Evolutionary conservation across 2,888 invertebrate species (phyloP).

Genomic region (Ochropleura leucogaster): DNA sequence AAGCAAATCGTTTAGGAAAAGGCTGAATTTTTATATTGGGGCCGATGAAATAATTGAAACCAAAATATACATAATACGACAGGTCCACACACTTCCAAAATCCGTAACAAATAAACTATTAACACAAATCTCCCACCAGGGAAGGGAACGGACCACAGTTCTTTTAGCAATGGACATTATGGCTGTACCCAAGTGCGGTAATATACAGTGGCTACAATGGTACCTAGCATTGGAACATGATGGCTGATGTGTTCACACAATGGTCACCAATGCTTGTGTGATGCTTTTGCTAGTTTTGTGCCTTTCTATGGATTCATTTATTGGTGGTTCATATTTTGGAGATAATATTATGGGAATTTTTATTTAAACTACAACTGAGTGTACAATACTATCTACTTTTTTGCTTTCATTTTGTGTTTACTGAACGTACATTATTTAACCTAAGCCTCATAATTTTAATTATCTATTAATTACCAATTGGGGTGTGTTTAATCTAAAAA

Average conservation of each 20-base stretch:
- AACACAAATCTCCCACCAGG: conserved; percentile 55
- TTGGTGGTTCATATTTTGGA: background rate
- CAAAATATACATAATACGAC: background rate
- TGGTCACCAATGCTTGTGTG: conserved; percentile 45
- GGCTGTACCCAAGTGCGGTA: conserved; percentile 57
- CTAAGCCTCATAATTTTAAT: no score
- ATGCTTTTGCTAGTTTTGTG: conserved; percentile 57
- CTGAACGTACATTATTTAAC: background rate
- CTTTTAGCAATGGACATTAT: conserved; percentile 48
- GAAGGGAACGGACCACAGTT: conserved; percentile 52
- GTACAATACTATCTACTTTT: background rate
- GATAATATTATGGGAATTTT: background rate
- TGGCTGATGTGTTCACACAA: conserved; percentile 48
- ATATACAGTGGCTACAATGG: conserved; percentile 60
- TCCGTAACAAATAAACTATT: conserved; percentile 40
- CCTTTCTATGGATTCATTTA: background rate
- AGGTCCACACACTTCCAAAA: conserved; percentile 40
- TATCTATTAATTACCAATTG: no score
- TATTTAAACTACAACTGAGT: background rate
- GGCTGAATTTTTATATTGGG: no score
- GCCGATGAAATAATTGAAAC: no score
- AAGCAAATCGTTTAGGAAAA: no score
- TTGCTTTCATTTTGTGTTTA: background rate
- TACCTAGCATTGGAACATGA: conserved; percentile 40
- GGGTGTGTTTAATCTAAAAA: no score